Percentiles rank a stretch among this genome's conserved stretches.
These are phyloP conservation scores for Diplazon laetatorius DNA, from an alignment of 2,888 invertebrate genomes.

Conservation along the genomic window DNA sequence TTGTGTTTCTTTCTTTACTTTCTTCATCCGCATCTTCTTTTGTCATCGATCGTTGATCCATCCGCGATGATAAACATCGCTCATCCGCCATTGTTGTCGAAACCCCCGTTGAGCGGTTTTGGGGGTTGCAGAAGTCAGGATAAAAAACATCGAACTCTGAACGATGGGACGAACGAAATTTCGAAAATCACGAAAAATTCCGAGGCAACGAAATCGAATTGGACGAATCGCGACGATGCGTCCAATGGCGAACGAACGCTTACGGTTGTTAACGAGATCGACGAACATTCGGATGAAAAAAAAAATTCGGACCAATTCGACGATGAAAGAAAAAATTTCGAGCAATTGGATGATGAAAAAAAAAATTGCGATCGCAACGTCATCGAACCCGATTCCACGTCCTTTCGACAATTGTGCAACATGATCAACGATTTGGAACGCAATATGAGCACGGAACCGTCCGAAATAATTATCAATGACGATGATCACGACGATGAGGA, in stretches of 20 bases:
- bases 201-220: too few relatives aligned
- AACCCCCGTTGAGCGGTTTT: conserved; percentile 68
- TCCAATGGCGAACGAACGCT: too few relatives aligned
- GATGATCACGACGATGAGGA: background rate
- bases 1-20: background rate
- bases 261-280: too few relatives aligned
- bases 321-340: conserved; percentile 23
- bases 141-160: conserved; percentile 25
- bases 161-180: background rate
- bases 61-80: conserved; percentile 69
- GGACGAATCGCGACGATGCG: background rate
- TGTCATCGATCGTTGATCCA: background rate
- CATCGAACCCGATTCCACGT: conserved; percentile 72
- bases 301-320: conserved; percentile 26
- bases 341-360: conserved; percentile 37
- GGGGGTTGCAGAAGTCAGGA: conserved; percentile 13
- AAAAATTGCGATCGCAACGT: conserved; percentile 75
- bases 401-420: conserved; percentile 75
- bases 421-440: conserved; percentile 76
- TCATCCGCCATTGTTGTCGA: conserved; percentile 69
- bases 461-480: background rate
- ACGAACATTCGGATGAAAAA: too few relatives aligned
- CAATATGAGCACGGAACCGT: conserved; percentile 55
- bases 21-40: background rate
- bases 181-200: too few relatives aligned